Base-by-base conservation (phyloP, 2,797 vertebrate genomes). In the Danio aesculapii region DNA sequence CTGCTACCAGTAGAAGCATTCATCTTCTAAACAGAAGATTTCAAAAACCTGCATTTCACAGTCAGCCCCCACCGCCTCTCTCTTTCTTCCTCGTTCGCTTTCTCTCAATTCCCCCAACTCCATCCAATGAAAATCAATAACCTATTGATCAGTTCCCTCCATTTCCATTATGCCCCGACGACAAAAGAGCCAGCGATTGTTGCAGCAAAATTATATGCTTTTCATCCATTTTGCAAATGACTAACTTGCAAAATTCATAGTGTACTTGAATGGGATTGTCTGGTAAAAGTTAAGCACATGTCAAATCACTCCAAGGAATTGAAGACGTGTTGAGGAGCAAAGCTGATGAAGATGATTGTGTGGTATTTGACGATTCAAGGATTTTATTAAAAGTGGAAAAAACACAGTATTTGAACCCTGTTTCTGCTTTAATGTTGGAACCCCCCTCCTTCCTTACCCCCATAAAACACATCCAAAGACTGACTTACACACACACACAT, bases 101-200 rank as follows among this genome's bases (percentile, higher is more conserved):
- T 91, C 93, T 93, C 92, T 94, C 93, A 93, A 94, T 94, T 93
- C 94, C 91, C 92, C 88, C 92, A 93, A 93, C 92, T 91, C 92
- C 90, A 89, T 91, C 93, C 92, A 87, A 92, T 92, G 86, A 83
- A 88, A 81, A 95, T 95, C 94, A 93, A 95, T 95, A 94, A 85
- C 84, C 86, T 94, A 95, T 95, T 91, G 94, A 95, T 95, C 94
- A 94, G 87, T 92, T 94, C 93, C 91, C 93, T 93, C 93, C 92
- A 94, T 95, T 94, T 92, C 93, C 91, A 94, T 94, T 94, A 94
- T 90, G 92, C 93, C 90, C 91, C 89, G 91, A 91, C 92, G 91
- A 92, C 93, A 93, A 94, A 94, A 93, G 92, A 93, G 91, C 87
- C 91, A 81, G 91, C 88, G 90, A 90, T 92, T 92, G 91, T 88